Percentiles rank a stretch among this genome's conserved stretches.
phyloP scores from a whole-genome alignment of 2,113 vertebrate genomes.

The Indri indri region DNA sequence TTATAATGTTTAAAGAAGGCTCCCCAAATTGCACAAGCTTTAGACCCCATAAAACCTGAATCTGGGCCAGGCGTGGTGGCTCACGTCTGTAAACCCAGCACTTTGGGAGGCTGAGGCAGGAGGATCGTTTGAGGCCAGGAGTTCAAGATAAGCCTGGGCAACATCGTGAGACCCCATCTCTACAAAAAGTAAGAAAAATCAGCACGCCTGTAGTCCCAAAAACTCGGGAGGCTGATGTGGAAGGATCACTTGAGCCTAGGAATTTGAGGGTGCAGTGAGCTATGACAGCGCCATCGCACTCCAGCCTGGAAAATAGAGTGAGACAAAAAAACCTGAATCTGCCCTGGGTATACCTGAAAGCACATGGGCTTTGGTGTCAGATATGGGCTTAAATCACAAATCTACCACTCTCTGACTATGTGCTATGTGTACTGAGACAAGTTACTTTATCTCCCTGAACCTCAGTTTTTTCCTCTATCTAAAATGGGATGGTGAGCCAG shows the following conservation, averaged over 20 bases:
- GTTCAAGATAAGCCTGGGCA: background rate
- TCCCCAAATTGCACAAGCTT: background rate
- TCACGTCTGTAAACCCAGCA: background rate
- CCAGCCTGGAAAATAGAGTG: background rate
- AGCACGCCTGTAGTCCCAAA: no score
- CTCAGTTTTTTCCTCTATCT: background rate
- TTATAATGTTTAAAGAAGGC: background rate
- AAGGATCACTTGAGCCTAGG: no score
- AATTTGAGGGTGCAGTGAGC: background rate
- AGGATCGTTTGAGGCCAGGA: background rate
- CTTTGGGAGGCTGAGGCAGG: background rate
- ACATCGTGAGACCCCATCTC: background rate
- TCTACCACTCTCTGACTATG: background rate
- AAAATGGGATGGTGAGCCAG: background rate
- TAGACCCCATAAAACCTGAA: background rate
- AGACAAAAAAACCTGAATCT: background rate
- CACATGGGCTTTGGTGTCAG: background rate
- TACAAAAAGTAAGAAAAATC: background rate
- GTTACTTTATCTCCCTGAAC: background rate
- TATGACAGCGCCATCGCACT: background rate
- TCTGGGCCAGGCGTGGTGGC: no score
- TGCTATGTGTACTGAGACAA: background rate
- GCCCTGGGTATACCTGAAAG: background rate
- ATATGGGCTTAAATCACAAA: background rate
- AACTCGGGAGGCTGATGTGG: no score